These are phyloP conservation scores for Clinocottus analis DNA, from an alignment of 2,113 vertebrate species.

Conservation along the genomic window DNA sequence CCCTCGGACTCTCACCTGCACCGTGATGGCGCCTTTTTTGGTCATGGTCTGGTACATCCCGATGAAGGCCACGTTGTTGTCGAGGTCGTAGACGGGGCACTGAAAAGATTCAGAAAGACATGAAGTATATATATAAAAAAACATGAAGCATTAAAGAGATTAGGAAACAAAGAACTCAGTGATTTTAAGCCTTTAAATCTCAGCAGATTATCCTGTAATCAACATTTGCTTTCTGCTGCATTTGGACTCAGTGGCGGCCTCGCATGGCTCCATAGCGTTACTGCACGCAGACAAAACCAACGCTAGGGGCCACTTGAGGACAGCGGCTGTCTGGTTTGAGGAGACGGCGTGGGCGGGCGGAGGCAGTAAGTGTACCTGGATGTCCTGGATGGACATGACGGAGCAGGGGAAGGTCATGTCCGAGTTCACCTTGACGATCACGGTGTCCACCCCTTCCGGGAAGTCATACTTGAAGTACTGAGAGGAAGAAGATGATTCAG, in stretches of 20 bases:
- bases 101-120: slow-evolving; percentile 53
- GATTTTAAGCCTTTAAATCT: not conserved
- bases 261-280: not conserved
- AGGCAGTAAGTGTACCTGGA: slow-evolving; percentile 85
- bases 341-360: too few relatives aligned
- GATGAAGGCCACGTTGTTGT: slow-evolving; percentile 98
- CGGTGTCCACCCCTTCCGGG: slow-evolving; percentile 89
- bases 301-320: slow-evolving; percentile 15
- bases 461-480: slow-evolving; percentile 98
- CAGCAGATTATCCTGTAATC: not conserved
- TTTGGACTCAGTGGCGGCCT: not conserved
- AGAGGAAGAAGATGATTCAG: not conserved
- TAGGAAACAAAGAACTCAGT: not conserved
- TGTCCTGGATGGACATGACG: slow-evolving; percentile 96
- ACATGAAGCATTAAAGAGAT: not conserved
- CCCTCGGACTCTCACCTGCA: slow-evolving; percentile 87
- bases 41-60: slow-evolving; percentile 99
- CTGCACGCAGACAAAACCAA: not conserved
- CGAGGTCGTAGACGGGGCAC: slow-evolving; percentile 97
- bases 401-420: slow-evolving; percentile 93
- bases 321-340: slow-evolving; percentile 2
- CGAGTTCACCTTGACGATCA: slow-evolving; percentile 95
- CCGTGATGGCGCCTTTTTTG: slow-evolving; percentile 96
- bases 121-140: not conserved
- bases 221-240: not conserved